phyloP scores from a whole-genome alignment of 2,113 vertebrate species.

The Centropus bengalensis region DNA sequence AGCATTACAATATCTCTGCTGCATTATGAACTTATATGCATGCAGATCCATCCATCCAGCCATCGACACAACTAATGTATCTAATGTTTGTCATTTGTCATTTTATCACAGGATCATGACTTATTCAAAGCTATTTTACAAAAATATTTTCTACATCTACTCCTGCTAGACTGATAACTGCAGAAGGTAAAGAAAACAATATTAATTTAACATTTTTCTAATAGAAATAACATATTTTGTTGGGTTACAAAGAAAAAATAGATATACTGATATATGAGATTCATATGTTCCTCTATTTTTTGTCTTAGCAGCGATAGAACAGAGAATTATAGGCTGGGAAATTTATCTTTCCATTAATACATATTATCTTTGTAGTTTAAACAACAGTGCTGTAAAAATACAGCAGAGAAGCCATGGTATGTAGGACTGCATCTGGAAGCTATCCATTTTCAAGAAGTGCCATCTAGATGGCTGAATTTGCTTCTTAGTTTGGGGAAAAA shows the following conservation, averaged over 20 bases:
- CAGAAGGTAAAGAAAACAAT: not conserved
- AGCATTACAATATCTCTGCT: not conserved
- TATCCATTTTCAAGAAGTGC: not conserved
- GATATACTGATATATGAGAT: not conserved
- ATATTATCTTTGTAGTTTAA: not conserved
- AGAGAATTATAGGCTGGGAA: not conserved
- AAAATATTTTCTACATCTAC: not conserved
- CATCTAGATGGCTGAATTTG: not conserved
- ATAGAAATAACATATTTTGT: not conserved
- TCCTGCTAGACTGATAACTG: not conserved
- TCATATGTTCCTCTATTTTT: not conserved
- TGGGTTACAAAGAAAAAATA: not conserved
- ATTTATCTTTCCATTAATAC: not conserved
- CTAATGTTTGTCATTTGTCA: not conserved
- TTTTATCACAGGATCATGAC: not conserved
- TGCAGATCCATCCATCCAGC: not conserved
- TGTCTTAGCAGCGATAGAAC: not conserved
- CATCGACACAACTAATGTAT: not conserved
- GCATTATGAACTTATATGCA: not conserved
- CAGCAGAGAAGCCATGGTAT: not conserved
- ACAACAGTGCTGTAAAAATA: not conserved
- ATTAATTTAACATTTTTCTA: not conserved
- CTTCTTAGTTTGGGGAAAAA: not conserved
- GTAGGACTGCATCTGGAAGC: not conserved
- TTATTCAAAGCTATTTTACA: not conserved